Evolutionary conservation across 2,797 vertebrate species (phyloP).

Genomic region (Mycteria americana): DNA sequence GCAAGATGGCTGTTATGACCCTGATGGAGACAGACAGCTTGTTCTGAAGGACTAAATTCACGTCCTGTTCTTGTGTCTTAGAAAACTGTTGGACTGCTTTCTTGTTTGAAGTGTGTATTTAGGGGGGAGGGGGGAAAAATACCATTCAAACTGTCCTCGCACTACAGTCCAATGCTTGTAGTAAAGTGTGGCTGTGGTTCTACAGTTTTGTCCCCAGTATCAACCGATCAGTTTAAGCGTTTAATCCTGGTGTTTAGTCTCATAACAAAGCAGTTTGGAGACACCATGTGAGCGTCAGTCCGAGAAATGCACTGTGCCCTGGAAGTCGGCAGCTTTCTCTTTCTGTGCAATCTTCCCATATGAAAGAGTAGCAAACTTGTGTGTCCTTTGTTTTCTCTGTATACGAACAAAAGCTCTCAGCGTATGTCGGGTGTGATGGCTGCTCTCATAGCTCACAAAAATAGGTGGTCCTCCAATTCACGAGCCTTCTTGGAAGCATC

Average conservation of each 20-base stretch:
- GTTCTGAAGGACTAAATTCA: conserved; percentile 22
- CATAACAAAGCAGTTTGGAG: background rate
- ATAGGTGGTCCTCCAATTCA: background rate
- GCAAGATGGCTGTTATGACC: background rate
- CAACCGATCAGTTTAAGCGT: background rate
- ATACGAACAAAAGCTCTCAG: conserved; percentile 22
- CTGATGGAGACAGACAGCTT: conserved; percentile 26
- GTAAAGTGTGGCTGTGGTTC: conserved; percentile 50
- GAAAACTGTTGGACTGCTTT: conserved; percentile 28
- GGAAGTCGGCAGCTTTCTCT: conserved; percentile 24
- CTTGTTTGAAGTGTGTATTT: conserved; percentile 29
- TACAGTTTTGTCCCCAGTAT: background rate
- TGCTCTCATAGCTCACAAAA: conserved; percentile 8
- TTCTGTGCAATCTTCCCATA: background rate
- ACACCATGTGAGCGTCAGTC: background rate
- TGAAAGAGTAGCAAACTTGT: background rate
- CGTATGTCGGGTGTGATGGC: background rate
- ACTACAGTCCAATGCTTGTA: conserved; percentile 18
- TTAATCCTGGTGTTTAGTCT: conserved; percentile 25
- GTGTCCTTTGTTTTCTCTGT: conserved; percentile 38
- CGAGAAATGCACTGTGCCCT: background rate
- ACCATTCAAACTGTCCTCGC: background rate
- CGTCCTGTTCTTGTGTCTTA: background rate
- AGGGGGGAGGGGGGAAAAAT: background rate
- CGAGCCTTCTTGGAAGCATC: background rate